Percentiles rank a stretch among this genome's conserved stretches.
Evolutionary conservation across 2,797 vertebrate species (phyloP).

Genomic region (Hypotaenidia okinawae): DNA sequence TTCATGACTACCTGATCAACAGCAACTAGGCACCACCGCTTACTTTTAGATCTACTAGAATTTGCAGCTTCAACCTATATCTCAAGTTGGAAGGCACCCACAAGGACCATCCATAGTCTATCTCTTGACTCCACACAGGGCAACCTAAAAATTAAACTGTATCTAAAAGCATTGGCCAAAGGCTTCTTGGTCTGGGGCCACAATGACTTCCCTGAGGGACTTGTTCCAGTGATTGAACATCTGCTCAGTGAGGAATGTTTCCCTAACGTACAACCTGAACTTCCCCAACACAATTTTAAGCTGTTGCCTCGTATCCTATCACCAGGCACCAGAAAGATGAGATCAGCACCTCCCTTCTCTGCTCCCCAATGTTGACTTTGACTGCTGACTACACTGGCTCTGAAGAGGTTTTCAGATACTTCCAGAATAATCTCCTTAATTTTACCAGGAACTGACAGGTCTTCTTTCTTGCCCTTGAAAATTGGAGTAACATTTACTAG

Average conservation of each 20-base stretch:
- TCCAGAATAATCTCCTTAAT: neutral
- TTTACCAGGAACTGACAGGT: neutral
- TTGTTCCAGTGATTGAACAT: neutral
- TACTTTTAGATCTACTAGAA: neutral
- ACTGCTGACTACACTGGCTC: neutral
- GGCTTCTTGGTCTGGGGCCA: neutral
- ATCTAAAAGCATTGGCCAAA: neutral
- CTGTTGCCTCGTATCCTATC: neutral
- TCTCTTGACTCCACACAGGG: neutral
- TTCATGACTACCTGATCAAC: neutral
- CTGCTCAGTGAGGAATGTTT: neutral
- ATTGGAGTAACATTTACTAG: neutral
- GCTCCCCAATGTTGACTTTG: neutral
- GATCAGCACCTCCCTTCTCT: neutral
- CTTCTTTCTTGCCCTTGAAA: neutral
- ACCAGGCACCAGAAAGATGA: neutral
- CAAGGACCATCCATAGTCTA: accelerated
- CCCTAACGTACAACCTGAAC: neutral
- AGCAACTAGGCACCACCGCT: neutral
- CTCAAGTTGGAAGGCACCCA: neutral
- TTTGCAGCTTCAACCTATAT: neutral
- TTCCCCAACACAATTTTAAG: neutral
- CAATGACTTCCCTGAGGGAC: neutral
- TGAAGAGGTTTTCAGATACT: neutral
- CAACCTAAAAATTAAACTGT: neutral